Base-by-base conservation (phyloP, 1,140 invertebrate species). In the Trichomalopsis sarcophagae region DNA sequence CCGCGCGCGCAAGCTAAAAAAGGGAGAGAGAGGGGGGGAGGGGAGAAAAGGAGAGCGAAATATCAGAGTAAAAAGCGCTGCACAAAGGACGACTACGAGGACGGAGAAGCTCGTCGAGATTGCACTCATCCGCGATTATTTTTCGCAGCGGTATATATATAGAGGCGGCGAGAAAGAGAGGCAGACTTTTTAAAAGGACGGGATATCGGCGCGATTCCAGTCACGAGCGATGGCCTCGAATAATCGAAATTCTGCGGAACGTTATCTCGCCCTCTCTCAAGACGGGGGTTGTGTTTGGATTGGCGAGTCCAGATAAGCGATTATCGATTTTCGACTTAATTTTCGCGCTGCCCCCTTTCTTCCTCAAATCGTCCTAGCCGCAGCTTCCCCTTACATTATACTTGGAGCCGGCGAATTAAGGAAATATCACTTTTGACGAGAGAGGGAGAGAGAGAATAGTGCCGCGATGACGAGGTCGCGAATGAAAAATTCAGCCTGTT, bases 51-150 rank as follows among this genome's bases (percentile, higher is more conserved):
- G 40, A 76, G 40, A 27, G 75, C 17, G 21, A 62, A 47, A 47
- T 17, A 47, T 11, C 40, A 9, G 71, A 80, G 21, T 23, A 23
- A 69, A 71, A 69, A 30, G 21, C 30, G 71, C 27, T 27, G 27
- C 69, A 62, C 69, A 81, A 81, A 80, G 77, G 17, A 86, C 21
- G 75, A 79, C 76, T 50, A 78, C 66, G 73, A 84, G 44, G 50
- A 55, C 40, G 40, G 40, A 9, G 9, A 44, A 44, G 40, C 40
- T 44, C 40, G n/a, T 66, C 74, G 76, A 86, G 75, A 85, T 86
- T 88, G 86, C 85, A 88, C 89, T 90, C 88, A 88, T 88, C 87
- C 88, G 80, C 88, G 87, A 90, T 89, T 90, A 90, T 89, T 90
- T 88, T 88, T 87, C 86, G 82, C 40, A 7, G 1, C 40, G 14